Evolutionary conservation across 2,797 vertebrate genomes (phyloP), one percentile per base, ranked within the genome.

Genomic region (Artibeus jamaicensis): DNA sequence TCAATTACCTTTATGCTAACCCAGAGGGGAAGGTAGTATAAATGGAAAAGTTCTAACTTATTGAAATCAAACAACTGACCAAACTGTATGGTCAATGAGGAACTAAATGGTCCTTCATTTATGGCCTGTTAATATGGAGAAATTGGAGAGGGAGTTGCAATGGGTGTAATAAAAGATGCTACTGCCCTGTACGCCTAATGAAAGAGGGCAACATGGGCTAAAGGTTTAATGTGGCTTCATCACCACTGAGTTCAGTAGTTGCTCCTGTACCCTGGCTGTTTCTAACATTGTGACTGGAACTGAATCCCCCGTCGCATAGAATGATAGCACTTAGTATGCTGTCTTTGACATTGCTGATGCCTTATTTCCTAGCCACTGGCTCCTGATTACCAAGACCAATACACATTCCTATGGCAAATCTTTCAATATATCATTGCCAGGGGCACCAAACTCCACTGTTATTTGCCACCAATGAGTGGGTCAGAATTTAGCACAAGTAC

Each of bases 1-100:
- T 88, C 70, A 96, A 83, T 83, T 91, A 88, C 86, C 85, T 96
- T 50, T 67, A 83, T 68, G 76, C 65, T 92, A 92, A 96, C 42
- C 39, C 82, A 68, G 29, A 94, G 11, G 24, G 19, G 5, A 89
- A 94, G 18, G n/a, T 0, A 59, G 24, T 24, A 62, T 39, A 85
- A 70, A 91, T 62, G 9, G 18, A 93, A 85, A 84, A 85, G 50
- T 77, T 88, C 68, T 92, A 68, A 93, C 26, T 85, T 48, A 91
- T 44, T 44, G 59, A 2, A 73, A 89, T 76, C 1, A 15, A 94
- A 70, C 1, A 89, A 29, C 19, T 94, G 67, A 94, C 24, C 46
- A 93, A 50, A 92, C 1, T 70, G 46, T 77, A 48, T 59, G 11
- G 15, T 88, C 55, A 93, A 19, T 4, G 37, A 46, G 32, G 12